These are phyloP conservation scores for Cyclophora punctaria DNA, from an alignment of 2,888 invertebrate species.

Conservation along the genomic window DNA sequence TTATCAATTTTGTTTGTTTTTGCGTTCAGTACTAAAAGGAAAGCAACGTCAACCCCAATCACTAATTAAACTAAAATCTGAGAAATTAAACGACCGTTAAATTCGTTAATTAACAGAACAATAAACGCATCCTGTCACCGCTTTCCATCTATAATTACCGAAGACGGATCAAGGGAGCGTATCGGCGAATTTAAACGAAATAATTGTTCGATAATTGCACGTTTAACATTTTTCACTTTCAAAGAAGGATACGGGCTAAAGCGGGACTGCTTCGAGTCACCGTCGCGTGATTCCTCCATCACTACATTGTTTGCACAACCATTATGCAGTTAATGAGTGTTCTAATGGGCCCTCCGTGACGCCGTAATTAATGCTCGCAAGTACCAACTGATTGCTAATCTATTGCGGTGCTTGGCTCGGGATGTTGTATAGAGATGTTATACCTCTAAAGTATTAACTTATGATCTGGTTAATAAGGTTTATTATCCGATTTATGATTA, in stretches of 20 bases:
- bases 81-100: too few relatives aligned
- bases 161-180: constrained; percentile 5
- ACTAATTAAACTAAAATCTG: too few relatives aligned
- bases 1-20: too few relatives aligned
- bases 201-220: constrained; percentile 38
- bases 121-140: not conserved
- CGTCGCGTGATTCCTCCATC: constrained; percentile 60
- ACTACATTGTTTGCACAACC: constrained; percentile 53
- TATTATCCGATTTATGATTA: too few relatives aligned
- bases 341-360: constrained; percentile 48
- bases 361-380: constrained; percentile 49
- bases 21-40: too few relatives aligned
- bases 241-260: constrained; percentile 33
- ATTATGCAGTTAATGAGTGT: constrained; percentile 58
- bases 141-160: constrained; percentile 1
- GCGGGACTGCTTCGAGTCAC: constrained; percentile 42
- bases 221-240: constrained; percentile 38
- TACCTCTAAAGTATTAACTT: too few relatives aligned
- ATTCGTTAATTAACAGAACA: constrained; percentile 1
- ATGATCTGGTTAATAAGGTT: too few relatives aligned
- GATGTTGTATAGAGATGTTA: too few relatives aligned
- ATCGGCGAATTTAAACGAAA: constrained; percentile 10
- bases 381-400: constrained; percentile 4
- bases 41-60: too few relatives aligned
- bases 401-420: not conserved